phyloP scores from a whole-genome alignment of 2,113 vertebrate genomes.

The Rhynchomys soricoides region DNA sequence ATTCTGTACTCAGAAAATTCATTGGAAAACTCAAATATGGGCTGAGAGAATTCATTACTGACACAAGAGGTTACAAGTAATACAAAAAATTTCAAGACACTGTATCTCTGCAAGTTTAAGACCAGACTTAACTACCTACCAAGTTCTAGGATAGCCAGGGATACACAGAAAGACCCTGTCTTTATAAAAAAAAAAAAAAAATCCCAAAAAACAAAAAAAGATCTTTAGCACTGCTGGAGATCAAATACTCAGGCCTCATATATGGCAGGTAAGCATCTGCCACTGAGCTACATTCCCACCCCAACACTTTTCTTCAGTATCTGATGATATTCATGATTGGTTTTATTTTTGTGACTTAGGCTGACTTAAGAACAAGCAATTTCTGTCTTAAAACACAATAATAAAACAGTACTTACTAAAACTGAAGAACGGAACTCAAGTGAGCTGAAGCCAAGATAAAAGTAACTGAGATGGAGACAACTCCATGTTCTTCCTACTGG shows the following conservation, averaged over 20 bases:
- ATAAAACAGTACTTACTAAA: constrained; percentile 89
- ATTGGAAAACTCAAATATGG: background rate
- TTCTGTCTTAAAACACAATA: background rate
- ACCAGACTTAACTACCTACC: too few species aligned
- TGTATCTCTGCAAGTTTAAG: background rate
- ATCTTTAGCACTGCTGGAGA: background rate
- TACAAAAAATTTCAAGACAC: too few species aligned
- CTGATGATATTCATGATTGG: background rate
- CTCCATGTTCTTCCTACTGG: too few species aligned
- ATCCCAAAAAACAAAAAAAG: background rate
- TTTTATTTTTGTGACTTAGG: background rate
- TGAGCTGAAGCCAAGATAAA: too few species aligned
- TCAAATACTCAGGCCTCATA: background rate
- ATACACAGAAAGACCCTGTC: background rate
- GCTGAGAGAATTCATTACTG: background rate
- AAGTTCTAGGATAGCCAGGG: background rate
- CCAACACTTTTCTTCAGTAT: background rate
- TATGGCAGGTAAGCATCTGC: background rate
- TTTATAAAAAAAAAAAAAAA: background rate
- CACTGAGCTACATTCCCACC: background rate
- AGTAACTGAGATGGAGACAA: too few species aligned
- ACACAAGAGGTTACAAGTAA: background rate
- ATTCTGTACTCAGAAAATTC: constrained; percentile 10
- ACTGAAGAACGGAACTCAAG: too few species aligned
- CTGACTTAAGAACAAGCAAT: background rate